Conservation (phyloP, 2,888 invertebrate genomes). For the Torymus tubicola region DNA sequence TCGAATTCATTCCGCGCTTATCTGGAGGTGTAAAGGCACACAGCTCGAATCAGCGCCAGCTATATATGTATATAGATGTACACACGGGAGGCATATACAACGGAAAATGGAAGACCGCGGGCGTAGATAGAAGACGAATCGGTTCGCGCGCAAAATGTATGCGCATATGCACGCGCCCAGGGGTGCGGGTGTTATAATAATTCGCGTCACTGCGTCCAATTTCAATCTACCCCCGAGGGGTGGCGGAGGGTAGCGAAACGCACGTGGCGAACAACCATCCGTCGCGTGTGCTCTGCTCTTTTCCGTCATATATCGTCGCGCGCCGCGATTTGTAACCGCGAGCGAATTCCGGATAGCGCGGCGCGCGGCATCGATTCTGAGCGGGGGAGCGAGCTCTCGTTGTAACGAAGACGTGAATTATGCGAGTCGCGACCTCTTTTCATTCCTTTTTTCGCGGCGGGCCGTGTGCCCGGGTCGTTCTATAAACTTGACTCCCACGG, state of each 20-base stretch:
- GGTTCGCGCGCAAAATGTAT: neutral
- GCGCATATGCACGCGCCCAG: conserved; percentile 49
- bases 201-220: conserved; percentile 73
- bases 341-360: neutral
- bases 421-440: neutral
- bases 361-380: conserved; percentile 23
- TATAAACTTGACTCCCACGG: conserved; percentile 53
- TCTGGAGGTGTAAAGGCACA: no score
- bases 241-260: no score
- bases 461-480: conserved; percentile 26
- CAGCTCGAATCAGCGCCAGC: no score
- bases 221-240: conserved; percentile 68
- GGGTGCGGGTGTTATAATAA: conserved; percentile 73
- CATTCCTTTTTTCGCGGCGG: conserved; percentile 2
- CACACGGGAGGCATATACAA: no score
- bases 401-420: conserved; percentile 45
- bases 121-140: conserved; percentile 26
- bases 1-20: no score
- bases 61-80: no score
- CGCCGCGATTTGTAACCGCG: conserved; percentile 14
- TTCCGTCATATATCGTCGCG: conserved; percentile 14
- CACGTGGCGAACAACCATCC: no score
- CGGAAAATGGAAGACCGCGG: no score
- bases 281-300: neutral
- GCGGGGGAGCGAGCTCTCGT: neutral